Percentiles rank a stretch among this genome's conserved stretches.
Conservation (phyloP, 2,113 vertebrate species). For the Ptilorrhoa leucosticta region DNA sequence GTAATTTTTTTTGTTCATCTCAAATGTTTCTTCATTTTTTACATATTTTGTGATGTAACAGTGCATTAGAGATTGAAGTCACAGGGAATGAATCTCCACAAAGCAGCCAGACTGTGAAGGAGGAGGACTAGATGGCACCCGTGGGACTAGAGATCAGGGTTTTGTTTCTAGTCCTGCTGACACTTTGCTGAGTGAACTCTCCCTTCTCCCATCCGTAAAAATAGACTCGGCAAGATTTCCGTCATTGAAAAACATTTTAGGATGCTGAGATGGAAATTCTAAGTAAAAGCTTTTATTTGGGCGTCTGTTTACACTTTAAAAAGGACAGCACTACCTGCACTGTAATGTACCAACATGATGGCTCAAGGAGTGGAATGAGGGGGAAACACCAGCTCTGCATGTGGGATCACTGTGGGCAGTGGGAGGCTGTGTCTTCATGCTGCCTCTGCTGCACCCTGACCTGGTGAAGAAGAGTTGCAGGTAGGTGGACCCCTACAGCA, state of each 20-base stretch:
- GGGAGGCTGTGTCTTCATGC: background rate
- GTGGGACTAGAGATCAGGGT: background rate
- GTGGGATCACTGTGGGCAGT: fast-evolving
- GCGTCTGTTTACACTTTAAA: background rate
- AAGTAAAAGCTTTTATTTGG: background rate
- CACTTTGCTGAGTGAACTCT: fast-evolving
- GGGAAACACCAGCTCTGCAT: background rate
- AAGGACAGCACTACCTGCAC: background rate
- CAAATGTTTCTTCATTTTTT: background rate
- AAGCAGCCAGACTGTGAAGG: background rate
- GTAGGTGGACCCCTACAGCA: background rate
- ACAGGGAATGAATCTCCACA: background rate
- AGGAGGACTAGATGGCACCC: background rate
- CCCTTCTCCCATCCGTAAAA: background rate
- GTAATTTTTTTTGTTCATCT: background rate
- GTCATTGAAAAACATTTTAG: background rate
- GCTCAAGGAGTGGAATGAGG: background rate
- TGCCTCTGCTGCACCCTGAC: background rate
- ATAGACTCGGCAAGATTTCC: background rate
- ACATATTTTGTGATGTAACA: background rate
- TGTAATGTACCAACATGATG: background rate
- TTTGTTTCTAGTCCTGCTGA: background rate
- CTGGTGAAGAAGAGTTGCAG: background rate
- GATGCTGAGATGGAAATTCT: background rate
- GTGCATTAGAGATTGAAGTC: background rate